Conservation (phyloP, 2,888 invertebrate genomes). For the Petrolisthes cinctipes region DNA sequence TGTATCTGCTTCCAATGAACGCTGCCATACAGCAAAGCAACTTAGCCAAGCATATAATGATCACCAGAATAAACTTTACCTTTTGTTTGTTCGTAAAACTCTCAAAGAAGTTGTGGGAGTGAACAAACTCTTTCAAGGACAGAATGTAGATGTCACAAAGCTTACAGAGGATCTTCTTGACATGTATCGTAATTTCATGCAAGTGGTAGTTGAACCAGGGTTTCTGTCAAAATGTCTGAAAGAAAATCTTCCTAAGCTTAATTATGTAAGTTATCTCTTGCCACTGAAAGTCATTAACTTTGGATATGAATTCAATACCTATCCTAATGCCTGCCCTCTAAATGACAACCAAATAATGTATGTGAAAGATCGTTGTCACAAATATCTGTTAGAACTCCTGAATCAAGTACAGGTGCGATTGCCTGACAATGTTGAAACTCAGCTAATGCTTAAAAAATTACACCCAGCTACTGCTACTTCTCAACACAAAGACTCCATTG, state of each 20-base stretch:
- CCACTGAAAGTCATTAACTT: conserved; percentile 28
- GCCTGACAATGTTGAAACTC: conserved; percentile 28
- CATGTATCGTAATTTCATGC: conserved; percentile 30
- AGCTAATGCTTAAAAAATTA: conserved; percentile 24
- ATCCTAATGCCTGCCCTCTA: conserved; percentile 28
- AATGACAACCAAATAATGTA: conserved; percentile 7
- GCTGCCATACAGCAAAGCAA: conserved; percentile 29
- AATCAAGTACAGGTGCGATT: conserved; percentile 30
- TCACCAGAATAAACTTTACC: conserved; percentile 26
- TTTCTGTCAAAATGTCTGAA: conserved; percentile 28
- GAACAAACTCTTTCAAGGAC: conserved; percentile 37
- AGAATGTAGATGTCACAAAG: conserved; percentile 37
- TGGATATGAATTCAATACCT: conserved; percentile 34
- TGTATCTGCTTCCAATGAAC: conserved; percentile 35
- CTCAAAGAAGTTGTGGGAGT: conserved; percentile 42
- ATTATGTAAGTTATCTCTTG: conserved; percentile 23
- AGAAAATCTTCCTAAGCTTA: conserved; percentile 32
- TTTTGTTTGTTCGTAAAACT: conserved; percentile 29
- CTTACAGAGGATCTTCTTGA: conserved; percentile 33
- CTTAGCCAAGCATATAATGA: conserved; percentile 23
- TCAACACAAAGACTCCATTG: conserved; percentile 27
- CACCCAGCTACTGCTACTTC: conserved; percentile 31
- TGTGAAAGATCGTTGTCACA: conserved; percentile 35
- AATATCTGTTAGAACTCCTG: conserved; percentile 23
- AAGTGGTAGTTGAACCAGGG: conserved; percentile 32